A percentile compares a stretch with the other conserved stretches of the same genome.
Evolutionary conservation across 2,113 vertebrate species (phyloP).

Genomic region (Thalassarche chlororhynchos): DNA sequence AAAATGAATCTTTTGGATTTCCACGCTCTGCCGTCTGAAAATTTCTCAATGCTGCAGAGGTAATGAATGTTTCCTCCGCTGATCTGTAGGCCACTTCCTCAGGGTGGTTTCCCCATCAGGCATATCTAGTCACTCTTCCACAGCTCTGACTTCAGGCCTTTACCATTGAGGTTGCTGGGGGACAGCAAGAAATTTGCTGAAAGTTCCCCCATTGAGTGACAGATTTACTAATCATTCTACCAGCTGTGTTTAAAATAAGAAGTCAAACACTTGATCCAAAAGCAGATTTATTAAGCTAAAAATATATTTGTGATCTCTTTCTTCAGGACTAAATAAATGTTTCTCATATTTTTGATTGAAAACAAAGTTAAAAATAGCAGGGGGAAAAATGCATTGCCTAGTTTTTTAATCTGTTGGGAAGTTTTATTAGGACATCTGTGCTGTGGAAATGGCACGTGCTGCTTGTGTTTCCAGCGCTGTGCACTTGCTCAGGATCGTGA

Average conservation of each 20-base stretch:
- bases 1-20: background rate
- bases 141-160: background rate
- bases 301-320: background rate
- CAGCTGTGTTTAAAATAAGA: conserved; percentile 27
- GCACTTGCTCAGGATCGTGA: background rate
- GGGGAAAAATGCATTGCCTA: background rate
- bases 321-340: background rate
- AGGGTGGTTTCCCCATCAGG: background rate
- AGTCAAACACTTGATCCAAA: background rate
- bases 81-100: background rate
- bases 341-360: background rate
- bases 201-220: background rate
- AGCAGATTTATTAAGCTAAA: conserved; percentile 21
- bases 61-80: background rate
- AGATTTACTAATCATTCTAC: background rate
- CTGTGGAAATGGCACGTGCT: background rate
- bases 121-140: background rate
- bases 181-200: background rate
- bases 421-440: background rate
- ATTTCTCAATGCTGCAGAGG: background rate
- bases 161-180: background rate
- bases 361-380: background rate
- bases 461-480: background rate
- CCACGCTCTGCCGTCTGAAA: background rate
- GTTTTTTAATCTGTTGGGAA: background rate